Percentiles rank a stretch among this genome's conserved stretches.
phyloP scores from a whole-genome alignment of 2,113 vertebrate species.

The Oryzias javanicus region DNA sequence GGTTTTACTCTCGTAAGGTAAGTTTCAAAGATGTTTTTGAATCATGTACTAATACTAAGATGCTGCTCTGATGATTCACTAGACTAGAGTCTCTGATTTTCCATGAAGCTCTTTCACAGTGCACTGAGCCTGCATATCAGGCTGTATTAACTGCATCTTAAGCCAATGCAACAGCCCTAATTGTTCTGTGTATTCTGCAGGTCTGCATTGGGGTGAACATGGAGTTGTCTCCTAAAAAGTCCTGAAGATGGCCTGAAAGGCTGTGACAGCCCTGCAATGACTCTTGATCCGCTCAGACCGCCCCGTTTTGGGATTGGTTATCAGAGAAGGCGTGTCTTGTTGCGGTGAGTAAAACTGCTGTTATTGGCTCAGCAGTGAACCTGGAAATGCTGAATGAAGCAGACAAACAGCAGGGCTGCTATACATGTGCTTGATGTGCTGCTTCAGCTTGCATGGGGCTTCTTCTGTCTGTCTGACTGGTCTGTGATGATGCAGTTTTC shows the following conservation, averaged over 20 bases:
- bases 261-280: too few species aligned
- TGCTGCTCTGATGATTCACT: conserved; percentile 54
- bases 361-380: too few species aligned
- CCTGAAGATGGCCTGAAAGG: too few species aligned
- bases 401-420: neutral
- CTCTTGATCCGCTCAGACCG: too few species aligned
- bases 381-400: neutral
- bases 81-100: conserved; percentile 71
- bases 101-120: conserved; percentile 66
- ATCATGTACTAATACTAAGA: neutral
- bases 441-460: neutral
- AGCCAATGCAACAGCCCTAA: neutral
- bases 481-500: conserved; percentile 1
- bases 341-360: too few species aligned
- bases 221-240: too few species aligned
- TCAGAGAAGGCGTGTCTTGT: too few species aligned
- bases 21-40: too few species aligned
- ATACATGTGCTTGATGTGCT: neutral
- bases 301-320: too few species aligned
- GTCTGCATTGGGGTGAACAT: neutral
- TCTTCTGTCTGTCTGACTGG: neutral
- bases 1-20: too few species aligned
- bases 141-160: too few species aligned
- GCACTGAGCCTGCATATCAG: conserved; percentile 37
- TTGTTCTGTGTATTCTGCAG: neutral